Conservation (phyloP, 2,888 invertebrate genomes). For the Dione juno region DNA sequence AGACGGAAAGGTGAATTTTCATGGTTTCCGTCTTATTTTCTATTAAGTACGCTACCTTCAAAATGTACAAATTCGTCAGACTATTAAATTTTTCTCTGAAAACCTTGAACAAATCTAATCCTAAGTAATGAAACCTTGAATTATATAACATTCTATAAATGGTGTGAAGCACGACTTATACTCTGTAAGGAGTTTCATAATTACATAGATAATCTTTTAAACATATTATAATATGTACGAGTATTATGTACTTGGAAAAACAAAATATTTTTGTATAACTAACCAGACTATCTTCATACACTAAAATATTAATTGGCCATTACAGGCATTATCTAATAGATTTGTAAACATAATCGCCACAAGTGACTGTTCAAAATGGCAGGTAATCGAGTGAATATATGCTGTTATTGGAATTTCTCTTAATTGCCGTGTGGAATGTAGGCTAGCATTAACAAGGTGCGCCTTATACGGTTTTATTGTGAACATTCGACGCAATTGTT, state of each 20-base stretch:
- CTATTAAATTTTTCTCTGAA: background rate
- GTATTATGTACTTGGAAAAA: background rate
- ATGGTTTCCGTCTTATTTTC: too few relatives aligned
- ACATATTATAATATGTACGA: background rate
- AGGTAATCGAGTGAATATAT: conserved; percentile 21
- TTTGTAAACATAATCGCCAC: background rate
- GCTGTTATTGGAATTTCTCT: conserved; percentile 42
- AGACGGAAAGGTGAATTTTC: too few relatives aligned
- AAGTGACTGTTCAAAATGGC: conserved; percentile 9
- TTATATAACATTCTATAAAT: conserved; percentile 10
- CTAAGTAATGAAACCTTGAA: conserved; percentile 12
- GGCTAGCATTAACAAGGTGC: conserved; percentile 41
- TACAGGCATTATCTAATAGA: background rate
- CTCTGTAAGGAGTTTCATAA: conserved; percentile 5
- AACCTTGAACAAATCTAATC: conserved; percentile 2
- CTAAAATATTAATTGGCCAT: background rate
- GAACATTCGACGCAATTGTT: conserved; percentile 45
- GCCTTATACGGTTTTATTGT: conserved; percentile 41
- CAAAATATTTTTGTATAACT: background rate
- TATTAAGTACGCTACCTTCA: too few relatives aligned
- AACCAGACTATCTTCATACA: background rate
- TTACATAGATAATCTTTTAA: background rate
- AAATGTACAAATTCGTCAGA: too few relatives aligned
- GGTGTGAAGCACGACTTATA: background rate
- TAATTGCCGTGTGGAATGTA: conserved; percentile 42